Evolutionary conservation across 2,113 vertebrate genomes (phyloP), one percentile per base, ranked within the genome.

Genomic region (Choloepus hoffmanni): DNA sequence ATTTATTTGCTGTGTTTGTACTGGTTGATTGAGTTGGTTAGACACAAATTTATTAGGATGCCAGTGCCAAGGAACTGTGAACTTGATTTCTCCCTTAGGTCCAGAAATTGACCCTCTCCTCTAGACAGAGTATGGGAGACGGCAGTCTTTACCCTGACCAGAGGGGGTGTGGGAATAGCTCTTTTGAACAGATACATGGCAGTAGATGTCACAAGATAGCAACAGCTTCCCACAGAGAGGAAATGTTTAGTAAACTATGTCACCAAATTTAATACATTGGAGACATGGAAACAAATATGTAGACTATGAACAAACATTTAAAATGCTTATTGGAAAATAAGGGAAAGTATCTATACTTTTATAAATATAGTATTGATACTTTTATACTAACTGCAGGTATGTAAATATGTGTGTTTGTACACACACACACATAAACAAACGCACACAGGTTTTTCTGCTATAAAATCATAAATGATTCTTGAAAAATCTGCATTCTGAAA

Each of bases 261-360:
- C 55, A 70, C 18, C 43, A 76, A 83, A 50, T 28, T 13, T 90
- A 90, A 65, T 16, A 45, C 62, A 63, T 9, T 68, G 18, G 18
- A 92, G 65, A 65, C 40, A 7, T 72, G 40, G n/a, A 77, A 86
- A 83, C 14, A 53, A 82, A 36, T 82, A 33, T 76, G 23, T n/a
- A 82, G 7, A n/a, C 24, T 82, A 18, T 4, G 0, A 6, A 45
- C 72, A 90, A 74, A 28, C 28, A 43, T 90, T 72, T 43, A 53
- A 88, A 58, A 30, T n/a, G 5, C 21, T 93, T 83, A 77, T 58
- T 15, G 14, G 14, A 21, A 68, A 50, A n/a, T 50, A 48, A 89
- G 8, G 26, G 9, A 26, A 28, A 30, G 24, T 28, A 48, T 77
- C 45, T 13, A 36, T 16, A 43, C 58, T 23, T 60, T 60, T 60